Base-by-base conservation (phyloP, 2,797 vertebrate species). In the Rhodeus uyekii region DNA sequence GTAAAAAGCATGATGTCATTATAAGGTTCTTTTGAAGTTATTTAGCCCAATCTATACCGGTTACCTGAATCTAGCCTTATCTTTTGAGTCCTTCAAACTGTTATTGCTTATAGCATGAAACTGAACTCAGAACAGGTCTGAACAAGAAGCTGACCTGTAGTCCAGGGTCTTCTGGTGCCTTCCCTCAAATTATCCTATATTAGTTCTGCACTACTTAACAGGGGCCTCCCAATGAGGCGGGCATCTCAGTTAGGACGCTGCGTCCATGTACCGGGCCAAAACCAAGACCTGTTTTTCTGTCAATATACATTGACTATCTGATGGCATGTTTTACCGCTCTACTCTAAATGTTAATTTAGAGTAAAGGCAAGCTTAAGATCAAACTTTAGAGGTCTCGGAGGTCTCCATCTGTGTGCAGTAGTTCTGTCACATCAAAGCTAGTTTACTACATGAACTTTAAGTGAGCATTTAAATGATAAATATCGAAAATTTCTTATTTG, bases 121-220 rank as follows among this genome's bases (percentile, higher is more conserved):
- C 53, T 71, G 55, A n/a, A 53, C 79, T 81, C 55, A 22, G 60
- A 65, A n/a, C 69, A 53, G 60, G 60, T 81, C 80, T 50, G 34
- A 72, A 74, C 69, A 63, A 64, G 79, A 50, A 38, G 32, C 18
- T 36, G 58, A 64, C 80, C 60, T 74, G 44, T 38, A 55, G 71
- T 72, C 27, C 79, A 50, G 69, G 65, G 65, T 75, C 65, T 69
- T 74, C 72, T 73, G 80, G 55, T 75, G 85, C 85, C 61, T 68
- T 80, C 60, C 42, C 55, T 68, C 78, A 76, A 85, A 85, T 83
- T 50, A 72, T 78, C 74, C 74, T 27, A 19, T 80, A 87, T 85
- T 88, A 87, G 83, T 86, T 87, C 85, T 88, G 84, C 84, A 85
- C 84, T 87, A 86, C 64, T 88, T 86, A 83, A 78, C 86, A 64